Conservation (phyloP, 2,797 vertebrate genomes). For the Crenichthys baileyi region DNA sequence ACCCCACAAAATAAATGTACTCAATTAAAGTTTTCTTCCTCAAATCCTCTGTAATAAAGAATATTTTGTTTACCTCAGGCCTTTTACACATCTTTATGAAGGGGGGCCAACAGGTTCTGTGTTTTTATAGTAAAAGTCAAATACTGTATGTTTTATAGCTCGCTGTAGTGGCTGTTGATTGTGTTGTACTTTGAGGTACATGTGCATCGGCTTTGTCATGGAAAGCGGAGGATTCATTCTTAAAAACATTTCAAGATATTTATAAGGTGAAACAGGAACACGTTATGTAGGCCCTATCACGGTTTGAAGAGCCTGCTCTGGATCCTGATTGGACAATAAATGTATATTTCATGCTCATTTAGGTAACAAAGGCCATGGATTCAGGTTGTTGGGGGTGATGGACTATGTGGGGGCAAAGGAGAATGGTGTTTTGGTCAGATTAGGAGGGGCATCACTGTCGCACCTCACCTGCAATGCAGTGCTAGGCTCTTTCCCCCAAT, state of each 20-base stretch:
- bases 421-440: conserved; percentile 60
- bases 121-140: too few species aligned
- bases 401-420: conserved; percentile 24
- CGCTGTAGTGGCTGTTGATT: not conserved
- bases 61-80: too few species aligned
- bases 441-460: conserved; percentile 52
- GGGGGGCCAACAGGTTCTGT: too few species aligned
- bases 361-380: conserved; percentile 14
- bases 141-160: too few species aligned
- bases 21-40: not conserved
- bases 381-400: not conserved
- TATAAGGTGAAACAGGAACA: not conserved
- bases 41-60: too few species aligned
- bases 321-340: not conserved
- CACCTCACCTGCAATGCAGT: conserved; percentile 94
- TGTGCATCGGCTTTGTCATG: too few species aligned
- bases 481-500: conserved; percentile 84
- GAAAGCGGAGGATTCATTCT: not conserved
- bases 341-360: conserved; percentile 15
- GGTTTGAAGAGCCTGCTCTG: not conserved
- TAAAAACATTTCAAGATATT: not conserved
- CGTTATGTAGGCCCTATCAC: not conserved
- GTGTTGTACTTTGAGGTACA: not conserved
- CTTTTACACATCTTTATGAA: too few species aligned
- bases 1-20: not conserved